phyloP scores from a whole-genome alignment of 2,888 invertebrate species.

The Nycteola revayana region DNA sequence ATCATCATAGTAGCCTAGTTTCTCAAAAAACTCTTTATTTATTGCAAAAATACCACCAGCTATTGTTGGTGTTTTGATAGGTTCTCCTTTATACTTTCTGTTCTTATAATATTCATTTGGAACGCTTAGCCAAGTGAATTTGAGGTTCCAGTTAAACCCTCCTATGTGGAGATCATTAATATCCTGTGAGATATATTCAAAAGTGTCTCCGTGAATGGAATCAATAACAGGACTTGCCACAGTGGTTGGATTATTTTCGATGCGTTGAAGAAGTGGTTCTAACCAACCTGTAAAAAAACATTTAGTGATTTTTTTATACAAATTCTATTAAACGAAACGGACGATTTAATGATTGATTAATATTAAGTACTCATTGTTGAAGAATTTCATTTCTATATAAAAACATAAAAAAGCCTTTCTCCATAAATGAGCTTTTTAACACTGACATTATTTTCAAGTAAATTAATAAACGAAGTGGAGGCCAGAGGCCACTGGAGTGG shows the following conservation, averaged over 20 bases:
- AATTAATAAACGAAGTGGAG: too few relatives aligned
- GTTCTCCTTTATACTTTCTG: slow-evolving; percentile 89
- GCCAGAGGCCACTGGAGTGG: too few relatives aligned
- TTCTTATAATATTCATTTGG: slow-evolving; percentile 90
- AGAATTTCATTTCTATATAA: too few relatives aligned
- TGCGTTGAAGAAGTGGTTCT: slow-evolving; percentile 92
- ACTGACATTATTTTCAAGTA: too few relatives aligned
- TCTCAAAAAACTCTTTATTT: slow-evolving; percentile 92
- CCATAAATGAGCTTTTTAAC: too few relatives aligned
- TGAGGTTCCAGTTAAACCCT: slow-evolving; percentile 94
- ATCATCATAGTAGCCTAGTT: slow-evolving; percentile 96
- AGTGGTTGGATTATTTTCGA: slow-evolving; percentile 87
- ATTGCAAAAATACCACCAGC: slow-evolving; percentile 98
- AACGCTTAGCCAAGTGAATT: slow-evolving; percentile 97
- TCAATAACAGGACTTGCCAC: slow-evolving; percentile 97
- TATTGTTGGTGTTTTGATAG: slow-evolving; percentile 96
- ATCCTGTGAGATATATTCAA: slow-evolving; percentile 91
- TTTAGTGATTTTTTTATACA: too few relatives aligned
- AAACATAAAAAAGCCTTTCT: too few relatives aligned
- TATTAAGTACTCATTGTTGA: too few relatives aligned
- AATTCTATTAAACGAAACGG: too few relatives aligned
- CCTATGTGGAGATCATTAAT: slow-evolving; percentile 90
- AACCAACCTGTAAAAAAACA: slow-evolving; percentile 91
- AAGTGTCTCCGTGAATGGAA: slow-evolving; percentile 92
- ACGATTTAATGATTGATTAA: too few relatives aligned